Percentiles rank a stretch among this genome's conserved stretches.
These are phyloP conservation scores for Falcaria lacertinaria DNA, from an alignment of 2,888 invertebrate species.

Conservation along the genomic window DNA sequence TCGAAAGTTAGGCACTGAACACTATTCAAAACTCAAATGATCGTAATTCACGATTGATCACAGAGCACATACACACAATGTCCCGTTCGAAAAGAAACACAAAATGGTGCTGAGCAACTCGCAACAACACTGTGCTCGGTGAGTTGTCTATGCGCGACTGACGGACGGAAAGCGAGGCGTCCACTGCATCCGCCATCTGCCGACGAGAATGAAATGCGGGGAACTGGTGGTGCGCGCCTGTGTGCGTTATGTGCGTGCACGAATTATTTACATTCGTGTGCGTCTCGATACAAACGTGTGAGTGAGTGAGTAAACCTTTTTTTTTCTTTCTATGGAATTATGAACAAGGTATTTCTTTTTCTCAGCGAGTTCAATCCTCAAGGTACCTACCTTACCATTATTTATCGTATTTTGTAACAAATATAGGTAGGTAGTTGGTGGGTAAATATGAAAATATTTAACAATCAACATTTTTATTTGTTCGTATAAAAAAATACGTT, in stretches of 20 bases:
- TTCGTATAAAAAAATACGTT: too few relatives aligned
- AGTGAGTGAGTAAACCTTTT: conserved; percentile 66
- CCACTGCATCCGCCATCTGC: conserved; percentile 79
- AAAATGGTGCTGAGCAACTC: conserved; percentile 73
- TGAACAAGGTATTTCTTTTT: conserved; percentile 61
- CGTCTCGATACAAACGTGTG: conserved; percentile 36
- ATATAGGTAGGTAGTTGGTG: conserved; percentile 22
- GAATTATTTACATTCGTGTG: conserved; percentile 49
- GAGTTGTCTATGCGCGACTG: conserved; percentile 78
- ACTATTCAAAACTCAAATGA: conserved; percentile 45
- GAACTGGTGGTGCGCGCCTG: conserved; percentile 49
- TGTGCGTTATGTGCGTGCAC: conserved; percentile 47
- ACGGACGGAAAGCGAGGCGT: conserved; percentile 56
- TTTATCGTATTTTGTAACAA: conserved; percentile 25
- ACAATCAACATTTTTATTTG: too few relatives aligned
- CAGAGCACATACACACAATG: conserved; percentile 77
- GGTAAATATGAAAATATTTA: too few relatives aligned
- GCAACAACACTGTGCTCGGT: conserved; percentile 62
- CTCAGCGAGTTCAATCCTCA: conserved; percentile 44
- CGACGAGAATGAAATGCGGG: conserved; percentile 77
- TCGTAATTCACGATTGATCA: conserved; percentile 65
- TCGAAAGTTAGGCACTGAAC: conserved; percentile 67
- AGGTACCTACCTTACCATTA: conserved; percentile 26
- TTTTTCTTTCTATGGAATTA: conserved; percentile 69
- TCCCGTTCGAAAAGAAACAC: conserved; percentile 76